These are phyloP conservation scores for Pterocles gutturalis DNA, from an alignment of 2,113 vertebrate genomes.

Conservation along the genomic window DNA sequence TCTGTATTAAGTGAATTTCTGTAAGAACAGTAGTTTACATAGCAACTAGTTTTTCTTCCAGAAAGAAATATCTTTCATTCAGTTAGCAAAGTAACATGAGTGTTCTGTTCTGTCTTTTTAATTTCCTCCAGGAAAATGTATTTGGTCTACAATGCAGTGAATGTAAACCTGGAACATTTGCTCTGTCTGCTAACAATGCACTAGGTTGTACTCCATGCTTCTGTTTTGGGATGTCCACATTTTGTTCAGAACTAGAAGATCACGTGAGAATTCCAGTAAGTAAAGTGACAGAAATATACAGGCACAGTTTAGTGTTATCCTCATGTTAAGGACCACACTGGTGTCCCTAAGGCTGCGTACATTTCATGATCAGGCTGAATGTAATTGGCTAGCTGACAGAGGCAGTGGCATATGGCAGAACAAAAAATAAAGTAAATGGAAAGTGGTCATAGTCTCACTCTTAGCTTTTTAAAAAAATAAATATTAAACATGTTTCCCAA, in stretches of 20 bases:
- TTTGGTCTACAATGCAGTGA: slow-evolving; percentile 85
- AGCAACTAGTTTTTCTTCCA: neutral
- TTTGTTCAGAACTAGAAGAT: slow-evolving; percentile 85
- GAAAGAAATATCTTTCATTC: neutral
- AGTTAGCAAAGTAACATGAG: neutral
- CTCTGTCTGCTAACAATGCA: slow-evolving; percentile 71
- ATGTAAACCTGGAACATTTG: slow-evolving; percentile 86
- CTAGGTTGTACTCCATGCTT: slow-evolving; percentile 89
- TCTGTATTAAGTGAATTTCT: neutral
- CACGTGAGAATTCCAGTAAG: slow-evolving; percentile 83
- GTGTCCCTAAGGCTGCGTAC: neutral
- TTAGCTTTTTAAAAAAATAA: neutral
- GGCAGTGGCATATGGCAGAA: neutral
- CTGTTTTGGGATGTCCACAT: slow-evolving; percentile 86
- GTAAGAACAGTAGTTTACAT: neutral
- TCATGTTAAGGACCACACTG: neutral
- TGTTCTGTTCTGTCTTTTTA: neutral
- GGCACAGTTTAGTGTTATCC: neutral
- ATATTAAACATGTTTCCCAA: neutral
- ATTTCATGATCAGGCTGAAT: neutral
- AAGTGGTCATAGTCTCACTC: neutral
- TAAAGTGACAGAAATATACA: neutral
- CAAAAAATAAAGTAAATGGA: neutral
- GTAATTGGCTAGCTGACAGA: accelerated
- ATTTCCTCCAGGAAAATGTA: slow-evolving; percentile 83